These are phyloP conservation scores for Fistularia commersonii DNA, from an alignment of 2,797 vertebrate genomes.

Conservation along the genomic window DNA sequence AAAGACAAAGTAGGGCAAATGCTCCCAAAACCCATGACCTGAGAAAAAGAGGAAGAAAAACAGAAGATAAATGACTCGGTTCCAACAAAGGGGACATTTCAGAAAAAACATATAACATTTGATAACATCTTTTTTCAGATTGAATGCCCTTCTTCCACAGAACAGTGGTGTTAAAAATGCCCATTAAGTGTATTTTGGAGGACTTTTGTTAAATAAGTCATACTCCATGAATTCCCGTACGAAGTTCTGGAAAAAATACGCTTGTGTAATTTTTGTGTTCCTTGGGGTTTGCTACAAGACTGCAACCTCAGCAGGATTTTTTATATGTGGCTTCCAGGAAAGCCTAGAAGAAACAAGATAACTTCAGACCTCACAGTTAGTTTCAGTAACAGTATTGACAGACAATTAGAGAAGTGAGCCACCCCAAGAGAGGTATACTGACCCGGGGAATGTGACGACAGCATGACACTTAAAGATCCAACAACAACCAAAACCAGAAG, in stretches of 20 bases:
- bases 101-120: no score
- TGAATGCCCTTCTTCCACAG: no score
- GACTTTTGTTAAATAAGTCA: conserved; percentile 8
- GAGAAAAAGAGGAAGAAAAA: conserved; percentile 32
- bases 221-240: conserved; percentile 22
- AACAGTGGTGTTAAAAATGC: no score
- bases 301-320: conserved; percentile 49
- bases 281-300: conserved; percentile 32
- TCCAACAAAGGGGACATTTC: neutral
- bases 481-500: conserved; percentile 15
- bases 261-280: conserved; percentile 22
- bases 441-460: conserved; percentile 44
- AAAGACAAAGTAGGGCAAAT: conserved; percentile 90
- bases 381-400: conserved; percentile 53
- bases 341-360: conserved; percentile 60
- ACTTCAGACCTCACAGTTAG: conserved; percentile 56
- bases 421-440: conserved; percentile 24
- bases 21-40: conserved; percentile 98
- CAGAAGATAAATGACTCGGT: neutral
- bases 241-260: conserved; percentile 24
- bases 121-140: no score
- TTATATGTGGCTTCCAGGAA: conserved; percentile 61
- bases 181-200: neutral
- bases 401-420: conserved; percentile 38
- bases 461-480: conserved; percentile 17